Percentiles rank a stretch among this genome's conserved stretches.
Conservation (phyloP, 2,113 vertebrate species). For the Paratilapia polleni region DNA sequence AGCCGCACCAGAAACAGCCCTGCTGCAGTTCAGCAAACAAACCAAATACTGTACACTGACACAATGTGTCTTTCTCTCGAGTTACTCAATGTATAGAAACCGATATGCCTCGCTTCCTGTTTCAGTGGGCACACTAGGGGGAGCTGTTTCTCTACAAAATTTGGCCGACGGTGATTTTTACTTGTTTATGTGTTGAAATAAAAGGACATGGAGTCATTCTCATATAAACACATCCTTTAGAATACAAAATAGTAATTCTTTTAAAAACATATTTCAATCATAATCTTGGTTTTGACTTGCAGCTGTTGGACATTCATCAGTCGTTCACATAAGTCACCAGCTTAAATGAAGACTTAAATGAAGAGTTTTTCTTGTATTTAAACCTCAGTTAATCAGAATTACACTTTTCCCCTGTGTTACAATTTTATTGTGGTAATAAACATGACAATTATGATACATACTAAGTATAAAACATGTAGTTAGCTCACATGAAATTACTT, state of each 20-base stretch:
- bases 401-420: not conserved
- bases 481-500: not conserved
- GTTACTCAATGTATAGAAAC: not conserved
- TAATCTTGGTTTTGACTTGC: not conserved
- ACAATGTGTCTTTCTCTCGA: not conserved
- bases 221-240: not conserved
- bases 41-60: not conserved
- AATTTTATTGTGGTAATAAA: not conserved
- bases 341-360: too few relatives aligned
- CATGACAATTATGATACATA: not conserved
- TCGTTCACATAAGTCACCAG: not conserved
- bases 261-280: not conserved
- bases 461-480: not conserved
- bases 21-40: not conserved
- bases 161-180: not conserved
- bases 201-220: not conserved
- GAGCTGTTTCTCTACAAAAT: conserved; percentile 4
- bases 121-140: not conserved
- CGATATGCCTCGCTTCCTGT: not conserved
- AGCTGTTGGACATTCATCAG: not conserved
- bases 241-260: not conserved
- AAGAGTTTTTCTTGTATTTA: not conserved
- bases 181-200: rapidly evolving
- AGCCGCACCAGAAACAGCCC: not conserved
- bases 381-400: not conserved